Percentiles rank a stretch among this genome's conserved stretches.
Conservation (phyloP, 2,797 vertebrate genomes). For the Telmatherina bonti region DNA sequence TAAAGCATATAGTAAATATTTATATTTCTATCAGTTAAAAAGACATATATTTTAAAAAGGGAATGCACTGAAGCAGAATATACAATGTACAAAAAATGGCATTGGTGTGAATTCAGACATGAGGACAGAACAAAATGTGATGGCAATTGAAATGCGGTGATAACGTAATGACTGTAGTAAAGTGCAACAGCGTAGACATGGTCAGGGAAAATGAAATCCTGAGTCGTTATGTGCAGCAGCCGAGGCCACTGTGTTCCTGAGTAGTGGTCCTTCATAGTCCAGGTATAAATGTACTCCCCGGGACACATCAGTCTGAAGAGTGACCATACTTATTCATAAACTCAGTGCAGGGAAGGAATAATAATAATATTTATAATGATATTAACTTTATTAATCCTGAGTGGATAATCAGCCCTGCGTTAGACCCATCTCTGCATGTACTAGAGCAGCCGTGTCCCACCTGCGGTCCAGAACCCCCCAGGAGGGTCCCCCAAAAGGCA, state of each 20-base stretch:
- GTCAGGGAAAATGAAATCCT: too few species aligned
- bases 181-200: background rate
- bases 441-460: background rate
- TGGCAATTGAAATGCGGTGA: background rate
- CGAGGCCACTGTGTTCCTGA: too few species aligned
- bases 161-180: background rate
- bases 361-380: too few species aligned
- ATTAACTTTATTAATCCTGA: too few species aligned
- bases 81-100: background rate
- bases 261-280: background rate
- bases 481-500: too few species aligned
- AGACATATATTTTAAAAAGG: background rate
- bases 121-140: background rate
- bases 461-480: too few species aligned
- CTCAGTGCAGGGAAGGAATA: background rate
- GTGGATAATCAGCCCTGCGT: too few species aligned
- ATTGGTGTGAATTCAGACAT: background rate
- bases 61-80: background rate
- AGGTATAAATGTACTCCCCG: constrained; percentile 27
- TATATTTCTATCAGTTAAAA: background rate
- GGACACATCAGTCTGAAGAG: background rate
- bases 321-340: background rate
- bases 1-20: background rate
- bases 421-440: too few species aligned
- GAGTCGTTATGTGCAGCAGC: too few species aligned